Evolutionary conservation across 2,888 invertebrate species (phyloP), one percentile per base, ranked within the genome.

Genomic region (Eupelmus urozonus): DNA sequence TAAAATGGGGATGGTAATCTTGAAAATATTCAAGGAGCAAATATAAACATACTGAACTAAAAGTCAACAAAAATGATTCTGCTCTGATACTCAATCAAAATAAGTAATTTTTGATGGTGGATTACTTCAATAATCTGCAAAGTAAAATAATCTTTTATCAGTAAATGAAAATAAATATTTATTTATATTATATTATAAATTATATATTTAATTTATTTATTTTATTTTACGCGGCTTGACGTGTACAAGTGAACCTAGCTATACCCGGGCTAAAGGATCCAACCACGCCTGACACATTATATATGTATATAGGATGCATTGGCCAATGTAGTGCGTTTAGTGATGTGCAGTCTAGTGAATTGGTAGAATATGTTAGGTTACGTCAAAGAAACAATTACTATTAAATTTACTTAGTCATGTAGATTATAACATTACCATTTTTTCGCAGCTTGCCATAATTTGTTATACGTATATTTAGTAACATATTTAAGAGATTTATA

Each of bases 391-490:
- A 74, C 13, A 59, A 53, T 76, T 62, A 20, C 72, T 42, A 63
- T 57, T 73, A 25, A 78, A 63, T 67, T 74, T 49, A 25, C 60
- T 49, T 40, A 55, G 49, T 55, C 42, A 55, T 73, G 73, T 73
- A 62, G 60, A 25, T 42, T n/a, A 62, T 51, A 51, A 72, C 9
- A 45, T 49, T 20, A 63, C 18, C 16, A 65, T 34, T 63, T 20
- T 45, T 29, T 16, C 27, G 2, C 55, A 27, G 60, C 60, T 40
- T 67, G 23, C 42, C 67, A 67, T 67, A 42, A 25, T 49, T 65
- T 65, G 65, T 65, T 73, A 65, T 72, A n/a, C n/a, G 27, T 73
- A 66, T 59, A 34, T 74, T 74, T 74, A 66, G 18, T 65, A 18
- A 49, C 49, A 42, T 45, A 73, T 13, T n/a, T 18, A 34, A 34